Evolutionary conservation across 1,140 invertebrate species (phyloP).

Genomic region (Bactericera cockerelli): DNA sequence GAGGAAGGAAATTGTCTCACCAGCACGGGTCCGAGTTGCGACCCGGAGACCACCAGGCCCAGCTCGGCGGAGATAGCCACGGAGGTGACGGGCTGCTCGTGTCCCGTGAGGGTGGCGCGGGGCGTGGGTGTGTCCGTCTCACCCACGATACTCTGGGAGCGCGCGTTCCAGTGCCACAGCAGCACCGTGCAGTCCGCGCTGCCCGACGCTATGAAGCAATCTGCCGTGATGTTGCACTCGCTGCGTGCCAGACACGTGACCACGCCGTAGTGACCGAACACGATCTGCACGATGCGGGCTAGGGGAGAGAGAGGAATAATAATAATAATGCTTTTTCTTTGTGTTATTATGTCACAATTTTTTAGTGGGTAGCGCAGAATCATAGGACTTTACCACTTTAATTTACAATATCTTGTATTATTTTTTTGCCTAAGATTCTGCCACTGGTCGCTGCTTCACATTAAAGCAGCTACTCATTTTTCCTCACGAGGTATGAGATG

Average conservation of each 20-base stretch:
- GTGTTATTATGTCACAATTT: too few relatives aligned
- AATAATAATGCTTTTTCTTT: too few relatives aligned
- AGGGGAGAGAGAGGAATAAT: conserved; percentile 28
- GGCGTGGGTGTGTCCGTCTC: conserved; percentile 90
- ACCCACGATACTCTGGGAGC: conserved; percentile 89
- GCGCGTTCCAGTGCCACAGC: conserved; percentile 96
- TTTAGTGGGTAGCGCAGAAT: too few relatives aligned
- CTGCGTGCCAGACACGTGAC: conserved; percentile 93
- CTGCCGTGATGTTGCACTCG: conserved; percentile 95
- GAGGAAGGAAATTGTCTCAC: too few relatives aligned
- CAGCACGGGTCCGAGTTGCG: not conserved
- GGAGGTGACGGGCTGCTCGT: conserved; percentile 85
- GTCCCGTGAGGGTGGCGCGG: conserved; percentile 88
- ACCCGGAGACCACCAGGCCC: not conserved
- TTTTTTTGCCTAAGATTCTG: too few relatives aligned
- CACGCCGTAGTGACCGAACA: conserved; percentile 97
- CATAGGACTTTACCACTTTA: too few relatives aligned
- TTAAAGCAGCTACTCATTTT: too few relatives aligned
- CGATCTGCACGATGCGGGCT: conserved; percentile 95
- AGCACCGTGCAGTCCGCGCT: conserved; percentile 95
- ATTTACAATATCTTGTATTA: too few relatives aligned
- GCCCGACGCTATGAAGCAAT: conserved; percentile 96
- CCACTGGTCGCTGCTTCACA: too few relatives aligned
- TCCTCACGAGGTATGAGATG: too few relatives aligned
- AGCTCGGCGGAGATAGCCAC: conserved; percentile 95